phyloP scores from a whole-genome alignment of 2,888 invertebrate species.

The Choristoneura rosaceana region DNA sequence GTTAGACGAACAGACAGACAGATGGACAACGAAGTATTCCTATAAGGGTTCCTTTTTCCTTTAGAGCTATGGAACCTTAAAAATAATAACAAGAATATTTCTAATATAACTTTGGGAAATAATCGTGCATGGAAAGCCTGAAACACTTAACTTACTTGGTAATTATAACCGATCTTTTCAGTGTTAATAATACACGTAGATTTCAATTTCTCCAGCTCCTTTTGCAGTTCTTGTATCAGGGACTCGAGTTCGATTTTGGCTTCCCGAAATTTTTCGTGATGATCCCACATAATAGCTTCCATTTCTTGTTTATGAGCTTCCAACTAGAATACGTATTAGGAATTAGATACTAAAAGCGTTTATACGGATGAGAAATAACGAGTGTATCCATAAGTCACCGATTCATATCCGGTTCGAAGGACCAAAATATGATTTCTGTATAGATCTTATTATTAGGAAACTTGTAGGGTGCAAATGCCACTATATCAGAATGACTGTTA shows the following conservation, averaged over 20 bases:
- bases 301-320: slow-evolving; percentile 85
- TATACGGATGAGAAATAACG: background rate
- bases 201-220: slow-evolving; percentile 92
- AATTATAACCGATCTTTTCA: slow-evolving; percentile 96
- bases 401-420: too few species aligned
- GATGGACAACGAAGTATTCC: too few species aligned
- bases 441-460: too few species aligned
- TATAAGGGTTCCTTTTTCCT: too few species aligned
- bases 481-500: too few species aligned
- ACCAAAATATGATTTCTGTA: too few species aligned
- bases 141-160: slow-evolving; percentile 80
- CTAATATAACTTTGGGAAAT: background rate
- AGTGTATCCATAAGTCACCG: too few species aligned
- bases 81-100: too few species aligned
- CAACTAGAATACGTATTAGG: slow-evolving; percentile 56
- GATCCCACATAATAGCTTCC: slow-evolving; percentile 87
- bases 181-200: slow-evolving; percentile 93
- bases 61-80: too few species aligned
- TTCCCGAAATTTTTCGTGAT: slow-evolving; percentile 89
- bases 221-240: slow-evolving; percentile 90
- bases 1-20: too few species aligned
- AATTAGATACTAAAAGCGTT: background rate
- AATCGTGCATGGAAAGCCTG: background rate
- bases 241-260: slow-evolving; percentile 89
- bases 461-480: too few species aligned